Evolutionary conservation across 2,113 vertebrate species (phyloP), one percentile per base, ranked within the genome.

Genomic region (Callionymus lyra): DNA sequence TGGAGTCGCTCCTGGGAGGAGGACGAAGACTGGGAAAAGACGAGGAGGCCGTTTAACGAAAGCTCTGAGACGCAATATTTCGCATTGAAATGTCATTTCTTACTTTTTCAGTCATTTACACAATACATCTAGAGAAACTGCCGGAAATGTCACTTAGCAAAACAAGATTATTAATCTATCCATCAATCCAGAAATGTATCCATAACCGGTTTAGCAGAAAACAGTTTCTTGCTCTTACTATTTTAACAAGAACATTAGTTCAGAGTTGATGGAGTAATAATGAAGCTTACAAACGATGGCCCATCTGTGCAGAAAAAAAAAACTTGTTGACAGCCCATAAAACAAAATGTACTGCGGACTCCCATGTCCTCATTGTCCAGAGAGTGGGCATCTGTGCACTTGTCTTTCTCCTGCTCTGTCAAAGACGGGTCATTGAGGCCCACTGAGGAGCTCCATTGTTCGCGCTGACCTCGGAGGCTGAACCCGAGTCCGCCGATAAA

Each of bases 1-100:
- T 98, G 95, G 56, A 98, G 86, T 2, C 88, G 91, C 70, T 98
- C 95, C 84, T 96, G 91, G 53, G 95, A 98, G 64, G 95, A 98
- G 0, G 95, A 98, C 38, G 92, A 97, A 0, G 95, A 98, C 89
- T 98, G 81, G 14, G 33, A 58, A 59, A 36, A 76, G 48, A 53
- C 37, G 8, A 56, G 1, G 10, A 6, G 38, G 6, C 2, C 31
- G 44, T 44, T 16, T 53, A 17, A 9, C 1, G 1, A 31, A 9
- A 42, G 54, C 16, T 16, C 12, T 10, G 11, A 9, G 46, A 19
- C 14, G 36, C 21, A 27, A 5, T 8, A 4, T 27, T 4, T 8
- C 8, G 4, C 21, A 27, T 27, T 8, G 8, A 5, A 4, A 27
- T 27, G n/a, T 27, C 21, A 27, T 27, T 27, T 27, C 4, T 27